phyloP scores from a whole-genome alignment of 2,797 vertebrate genomes.

The Betta splendens region DNA sequence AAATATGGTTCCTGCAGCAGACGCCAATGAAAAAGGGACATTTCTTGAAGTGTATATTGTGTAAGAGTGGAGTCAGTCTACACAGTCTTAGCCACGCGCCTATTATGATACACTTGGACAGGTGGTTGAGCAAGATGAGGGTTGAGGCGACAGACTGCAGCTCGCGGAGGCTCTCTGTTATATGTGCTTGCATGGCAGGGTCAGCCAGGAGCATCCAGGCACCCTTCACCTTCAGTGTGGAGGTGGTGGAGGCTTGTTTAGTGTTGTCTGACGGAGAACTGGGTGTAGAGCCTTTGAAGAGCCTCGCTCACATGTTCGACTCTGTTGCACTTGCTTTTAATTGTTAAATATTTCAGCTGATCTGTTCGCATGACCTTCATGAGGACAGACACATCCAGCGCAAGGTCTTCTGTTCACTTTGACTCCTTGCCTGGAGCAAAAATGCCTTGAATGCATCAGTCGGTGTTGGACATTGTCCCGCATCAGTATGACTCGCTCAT shows the following conservation, averaged over 20 bases:
- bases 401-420: constrained; percentile 41
- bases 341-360: too few relatives aligned
- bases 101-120: not conserved
- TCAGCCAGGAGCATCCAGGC: constrained; percentile 27
- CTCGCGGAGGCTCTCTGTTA: constrained; percentile 26
- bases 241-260: constrained; percentile 44
- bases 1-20: constrained; percentile 19
- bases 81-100: constrained; percentile 20
- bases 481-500: constrained; percentile 28
- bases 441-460: not conserved
- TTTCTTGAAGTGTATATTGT: constrained; percentile 7
- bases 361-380: constrained; percentile 26
- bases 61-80: not conserved
- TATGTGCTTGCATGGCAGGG: constrained; percentile 37
- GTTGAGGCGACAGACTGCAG: constrained; percentile 12
- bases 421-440: constrained; percentile 11
- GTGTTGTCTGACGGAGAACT: too few relatives aligned
- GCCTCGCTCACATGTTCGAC: too few relatives aligned
- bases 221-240: constrained; percentile 50
- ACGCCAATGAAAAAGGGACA: not conserved
- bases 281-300: too few relatives aligned
- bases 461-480: constrained; percentile 39
- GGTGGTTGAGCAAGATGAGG: not conserved
- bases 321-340: too few relatives aligned
- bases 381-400: constrained; percentile 16